Percentiles rank a stretch among this genome's conserved stretches.
These are phyloP conservation scores for Phylloscopus trochilus DNA, from an alignment of 2,113 vertebrate species.

Conservation along the genomic window DNA sequence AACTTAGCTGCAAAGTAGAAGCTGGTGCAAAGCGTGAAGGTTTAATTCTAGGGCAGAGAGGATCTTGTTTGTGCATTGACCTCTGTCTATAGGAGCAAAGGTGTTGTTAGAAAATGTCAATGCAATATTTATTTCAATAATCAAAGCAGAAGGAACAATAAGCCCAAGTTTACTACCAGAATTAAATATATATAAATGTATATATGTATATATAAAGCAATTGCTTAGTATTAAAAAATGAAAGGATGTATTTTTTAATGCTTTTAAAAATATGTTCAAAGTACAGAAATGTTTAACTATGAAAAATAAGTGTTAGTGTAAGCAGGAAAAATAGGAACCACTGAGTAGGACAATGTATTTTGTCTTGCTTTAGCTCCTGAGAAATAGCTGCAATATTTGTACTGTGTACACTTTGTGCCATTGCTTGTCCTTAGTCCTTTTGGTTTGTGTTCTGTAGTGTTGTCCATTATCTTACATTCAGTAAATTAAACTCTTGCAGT, in stretches of 20 bases:
- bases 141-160: background rate
- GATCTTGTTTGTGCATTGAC: background rate
- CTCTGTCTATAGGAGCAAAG: background rate
- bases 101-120: background rate
- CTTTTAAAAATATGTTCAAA: background rate
- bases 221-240: background rate
- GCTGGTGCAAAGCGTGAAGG: rapidly evolving
- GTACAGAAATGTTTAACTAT: background rate
- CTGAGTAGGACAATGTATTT: background rate
- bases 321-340: background rate
- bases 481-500: background rate
- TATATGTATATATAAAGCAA: background rate
- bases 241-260: background rate
- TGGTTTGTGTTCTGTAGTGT: background rate
- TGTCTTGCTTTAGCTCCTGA: background rate
- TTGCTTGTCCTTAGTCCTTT: background rate
- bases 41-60: background rate
- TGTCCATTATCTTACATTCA: background rate
- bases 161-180: background rate
- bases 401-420: background rate
- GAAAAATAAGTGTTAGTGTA: background rate
- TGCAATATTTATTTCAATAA: background rate
- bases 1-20: background rate
- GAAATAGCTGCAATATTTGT: background rate
- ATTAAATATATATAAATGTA: background rate